phyloP scores from a whole-genome alignment of 2,797 vertebrate species.

The Limosa lapponica region DNA sequence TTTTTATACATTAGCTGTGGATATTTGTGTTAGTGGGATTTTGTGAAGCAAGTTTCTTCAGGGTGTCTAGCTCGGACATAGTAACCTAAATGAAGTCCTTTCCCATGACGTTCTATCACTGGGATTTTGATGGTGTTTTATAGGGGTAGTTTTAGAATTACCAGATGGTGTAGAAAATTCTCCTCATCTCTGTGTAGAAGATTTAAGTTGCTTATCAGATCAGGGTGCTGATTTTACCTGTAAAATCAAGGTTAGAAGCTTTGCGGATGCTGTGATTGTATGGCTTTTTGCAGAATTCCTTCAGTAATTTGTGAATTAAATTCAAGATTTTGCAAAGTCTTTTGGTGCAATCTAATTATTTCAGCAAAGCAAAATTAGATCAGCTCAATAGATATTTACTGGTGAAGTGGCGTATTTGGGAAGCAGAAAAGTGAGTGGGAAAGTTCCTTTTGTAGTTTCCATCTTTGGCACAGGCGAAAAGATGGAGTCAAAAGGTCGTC shows the following conservation, averaged over 20 bases:
- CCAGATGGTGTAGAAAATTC: background rate
- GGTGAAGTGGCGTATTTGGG: background rate
- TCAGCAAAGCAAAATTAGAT: background rate
- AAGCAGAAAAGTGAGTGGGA: background rate
- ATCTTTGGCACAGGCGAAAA: background rate
- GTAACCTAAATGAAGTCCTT: background rate
- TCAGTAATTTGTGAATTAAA: background rate
- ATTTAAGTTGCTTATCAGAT: background rate
- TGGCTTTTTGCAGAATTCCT: background rate
- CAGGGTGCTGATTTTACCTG: background rate
- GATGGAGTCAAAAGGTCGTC: background rate
- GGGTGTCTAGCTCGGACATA: background rate
- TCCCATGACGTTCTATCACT: background rate
- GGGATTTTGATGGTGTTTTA: background rate
- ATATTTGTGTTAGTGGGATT: background rate
- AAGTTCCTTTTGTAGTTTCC: background rate
- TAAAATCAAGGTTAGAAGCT: background rate
- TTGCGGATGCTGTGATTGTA: background rate
- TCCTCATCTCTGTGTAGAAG: background rate
- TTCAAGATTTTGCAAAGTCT: background rate
- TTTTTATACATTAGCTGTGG: background rate
- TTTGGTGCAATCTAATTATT: background rate
- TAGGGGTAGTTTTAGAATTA: background rate
- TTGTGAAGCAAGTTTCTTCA: background rate
- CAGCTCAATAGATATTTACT: background rate